Conservation (phyloP, 2,797 vertebrate genomes). For the Falco naumanni region DNA sequence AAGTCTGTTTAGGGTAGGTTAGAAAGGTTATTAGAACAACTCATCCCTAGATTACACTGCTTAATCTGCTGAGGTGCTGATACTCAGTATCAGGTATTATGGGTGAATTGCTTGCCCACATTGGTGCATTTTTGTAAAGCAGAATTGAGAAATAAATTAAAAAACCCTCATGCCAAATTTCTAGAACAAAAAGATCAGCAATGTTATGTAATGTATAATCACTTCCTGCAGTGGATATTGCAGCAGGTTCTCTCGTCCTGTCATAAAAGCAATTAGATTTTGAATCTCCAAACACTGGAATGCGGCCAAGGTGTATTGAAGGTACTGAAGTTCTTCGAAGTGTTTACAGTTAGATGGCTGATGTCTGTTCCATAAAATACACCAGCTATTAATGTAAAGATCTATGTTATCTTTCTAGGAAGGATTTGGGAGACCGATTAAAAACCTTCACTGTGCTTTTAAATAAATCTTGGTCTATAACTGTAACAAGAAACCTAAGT, state of each 20-base stretch:
- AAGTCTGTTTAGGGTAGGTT: neutral
- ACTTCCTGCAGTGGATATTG: conserved; percentile 11
- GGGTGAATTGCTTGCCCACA: neutral
- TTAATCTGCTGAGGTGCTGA: neutral
- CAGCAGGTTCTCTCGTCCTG: neutral
- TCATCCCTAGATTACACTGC: neutral
- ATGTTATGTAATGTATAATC: neutral
- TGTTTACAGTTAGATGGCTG: neutral
- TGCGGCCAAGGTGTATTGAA: neutral
- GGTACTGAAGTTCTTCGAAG: neutral
- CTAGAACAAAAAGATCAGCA: conserved; percentile 3
- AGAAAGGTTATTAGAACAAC: neutral
- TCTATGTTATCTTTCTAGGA: neutral
- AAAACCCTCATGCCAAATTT: neutral
- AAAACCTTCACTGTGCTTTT: neutral
- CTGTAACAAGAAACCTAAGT: neutral
- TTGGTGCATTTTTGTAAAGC: conserved; percentile 13
- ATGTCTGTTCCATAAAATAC: neutral
- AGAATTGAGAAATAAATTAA: neutral
- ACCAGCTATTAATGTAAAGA: neutral
- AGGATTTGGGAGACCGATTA: neutral
- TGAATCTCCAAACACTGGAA: neutral
- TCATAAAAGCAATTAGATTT: conserved; percentile 19
- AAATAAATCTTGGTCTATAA: neutral
- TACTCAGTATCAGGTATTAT: conserved; percentile 30